Base-by-base conservation (phyloP, 1,140 invertebrate species). In the Lepidotrigona ventralis region DNA sequence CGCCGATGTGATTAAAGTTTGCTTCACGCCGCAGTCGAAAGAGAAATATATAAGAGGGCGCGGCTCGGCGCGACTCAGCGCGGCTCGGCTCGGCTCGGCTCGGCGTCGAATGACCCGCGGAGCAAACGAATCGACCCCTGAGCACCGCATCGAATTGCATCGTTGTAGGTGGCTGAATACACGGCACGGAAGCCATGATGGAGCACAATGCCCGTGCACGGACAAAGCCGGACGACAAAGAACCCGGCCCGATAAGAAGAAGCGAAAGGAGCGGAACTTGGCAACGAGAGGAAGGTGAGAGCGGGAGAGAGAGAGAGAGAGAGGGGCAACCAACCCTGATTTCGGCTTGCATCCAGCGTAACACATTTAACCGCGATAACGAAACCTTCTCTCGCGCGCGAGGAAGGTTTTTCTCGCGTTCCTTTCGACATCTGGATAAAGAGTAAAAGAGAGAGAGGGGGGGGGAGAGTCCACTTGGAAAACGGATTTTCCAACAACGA, bases 361-460 rank as follows among this genome's bases (percentile, higher is more conserved):
- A 87, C 86, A 88, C 88, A 90, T 92, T 91, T 90, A 89, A 84
- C 85, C 81, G 84, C 83, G 91, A 91, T 91, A 91, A 92, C 89
- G 88, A 89, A 75, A 72, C 64, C 26, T 79, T 75, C 56, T 72
- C 68, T 8, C 8, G 6, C 39, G 39, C 39, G 39, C 8, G 39
- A 46, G 6, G 39, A 46, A 46, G 39, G 39, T 46, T 46, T 46
- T 46, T 46, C 39, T 46, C 39, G 39, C 39, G 39, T 46, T 46
- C 39, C 39, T 46, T 8, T 46, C 39, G 39, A 46, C 39, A 46
- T 46, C 39, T 21, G 58, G 11, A 11, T 11, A 23, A 63, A 2
- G 33, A 33, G 2, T 33, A 33, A 15, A 14, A 1, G 12, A 15
- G 26, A 26, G 0, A 39, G 8, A 46, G 39, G 8, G 39, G 9